Conservation (phyloP, 2,797 vertebrate species). For the Adelosebastes latens region DNA sequence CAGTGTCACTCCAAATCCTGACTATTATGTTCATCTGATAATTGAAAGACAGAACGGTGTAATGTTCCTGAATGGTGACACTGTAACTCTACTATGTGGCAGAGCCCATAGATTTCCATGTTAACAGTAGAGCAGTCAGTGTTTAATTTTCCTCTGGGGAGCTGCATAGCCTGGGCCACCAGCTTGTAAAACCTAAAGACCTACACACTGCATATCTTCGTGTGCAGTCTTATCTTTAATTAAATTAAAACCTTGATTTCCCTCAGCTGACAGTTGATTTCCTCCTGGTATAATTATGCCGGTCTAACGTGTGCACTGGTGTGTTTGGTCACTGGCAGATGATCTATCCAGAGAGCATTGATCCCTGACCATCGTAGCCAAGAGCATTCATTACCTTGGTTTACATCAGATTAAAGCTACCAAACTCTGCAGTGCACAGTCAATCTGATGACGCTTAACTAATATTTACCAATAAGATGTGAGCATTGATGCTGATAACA, state of each 20-base stretch:
- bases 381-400: conserved; percentile 43
- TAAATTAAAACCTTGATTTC: conserved; percentile 81
- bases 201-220: conserved; percentile 50
- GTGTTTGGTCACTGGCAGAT: conserved; percentile 68
- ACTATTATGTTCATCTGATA: conserved; percentile 11
- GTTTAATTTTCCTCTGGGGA: conserved; percentile 73
- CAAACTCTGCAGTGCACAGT: not conserved
- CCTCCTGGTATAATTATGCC: conserved; percentile 73
- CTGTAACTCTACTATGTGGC: conserved; percentile 14
- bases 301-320: conserved; percentile 53
- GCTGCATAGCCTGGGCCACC: conserved; percentile 44
- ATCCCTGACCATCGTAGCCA: conserved; percentile 63
- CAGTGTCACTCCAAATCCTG: conserved; percentile 7
- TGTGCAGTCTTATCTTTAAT: conserved; percentile 74
- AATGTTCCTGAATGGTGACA: conserved; percentile 10
- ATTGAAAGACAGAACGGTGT: conserved; percentile 18
- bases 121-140: conserved; percentile 60
- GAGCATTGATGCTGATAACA: not conserved
- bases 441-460: not conserved
- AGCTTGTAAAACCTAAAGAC: conserved; percentile 75
- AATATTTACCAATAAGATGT: not conserved
- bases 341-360: conserved; percentile 68
- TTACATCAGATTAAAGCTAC: conserved; percentile 18
- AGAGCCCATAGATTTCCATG: conserved; percentile 55
- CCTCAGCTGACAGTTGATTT: conserved; percentile 71